phyloP scores from a whole-genome alignment of 2,113 vertebrate genomes.

The Sinocyclocheilus maitianheensis region DNA sequence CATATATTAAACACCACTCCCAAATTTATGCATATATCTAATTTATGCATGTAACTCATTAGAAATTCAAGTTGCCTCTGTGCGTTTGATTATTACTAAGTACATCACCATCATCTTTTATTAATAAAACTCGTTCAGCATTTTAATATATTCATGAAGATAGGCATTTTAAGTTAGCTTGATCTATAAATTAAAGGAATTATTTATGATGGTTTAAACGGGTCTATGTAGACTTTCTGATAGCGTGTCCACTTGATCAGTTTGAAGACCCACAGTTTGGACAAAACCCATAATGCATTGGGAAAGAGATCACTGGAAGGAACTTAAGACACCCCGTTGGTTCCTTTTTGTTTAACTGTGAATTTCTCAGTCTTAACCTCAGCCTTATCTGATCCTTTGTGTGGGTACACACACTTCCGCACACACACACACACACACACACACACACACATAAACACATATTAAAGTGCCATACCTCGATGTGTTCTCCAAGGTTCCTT shows the following conservation, averaged over 20 bases:
- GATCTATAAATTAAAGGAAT: constrained; percentile 21
- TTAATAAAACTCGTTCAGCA: constrained; percentile 4
- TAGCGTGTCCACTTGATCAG: background rate
- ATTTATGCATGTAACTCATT: background rate
- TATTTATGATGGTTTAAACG: constrained; percentile 6
- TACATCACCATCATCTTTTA: constrained; percentile 20
- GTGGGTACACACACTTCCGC: background rate
- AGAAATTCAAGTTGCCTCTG: background rate
- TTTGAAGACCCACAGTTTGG: background rate
- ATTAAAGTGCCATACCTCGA: constrained; percentile 82
- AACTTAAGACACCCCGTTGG: background rate
- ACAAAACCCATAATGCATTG: background rate
- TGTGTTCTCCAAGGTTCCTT: constrained; percentile 89
- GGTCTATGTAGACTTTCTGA: background rate
- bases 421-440: background rate
- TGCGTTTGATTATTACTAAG: background rate
- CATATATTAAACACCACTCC: no score
- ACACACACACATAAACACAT: background rate
- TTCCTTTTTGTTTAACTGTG: constrained; percentile 10
- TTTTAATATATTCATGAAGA: constrained; percentile 41
- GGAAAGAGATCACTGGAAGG: background rate
- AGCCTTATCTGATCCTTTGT: background rate
- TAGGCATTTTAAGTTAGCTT: background rate
- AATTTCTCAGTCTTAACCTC: constrained; percentile 18
- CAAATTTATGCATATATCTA: background rate